phyloP scores from a whole-genome alignment of 2,797 vertebrate genomes.

The Melanotaenia nigrans region DNA sequence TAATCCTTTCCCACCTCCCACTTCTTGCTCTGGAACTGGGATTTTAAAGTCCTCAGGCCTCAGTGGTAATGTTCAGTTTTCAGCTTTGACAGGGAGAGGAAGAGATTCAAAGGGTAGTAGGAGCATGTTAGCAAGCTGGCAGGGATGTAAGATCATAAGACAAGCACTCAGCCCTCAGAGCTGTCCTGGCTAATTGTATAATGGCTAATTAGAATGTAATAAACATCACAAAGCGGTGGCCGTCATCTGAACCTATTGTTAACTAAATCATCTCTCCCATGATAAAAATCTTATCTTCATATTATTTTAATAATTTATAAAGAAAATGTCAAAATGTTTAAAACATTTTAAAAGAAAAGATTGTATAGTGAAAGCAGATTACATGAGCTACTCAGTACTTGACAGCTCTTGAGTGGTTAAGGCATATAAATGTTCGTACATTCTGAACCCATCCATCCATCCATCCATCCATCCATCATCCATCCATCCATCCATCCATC shows the following conservation, averaged over 20 bases:
- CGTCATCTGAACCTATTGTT: background rate
- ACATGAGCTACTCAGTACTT: background rate
- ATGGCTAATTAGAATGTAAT: background rate
- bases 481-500: too few species aligned
- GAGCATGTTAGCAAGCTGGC: conserved; percentile 23
- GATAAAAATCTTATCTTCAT: conserved; percentile 1
- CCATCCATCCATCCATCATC: too few species aligned
- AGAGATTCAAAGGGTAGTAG: conserved; percentile 28
- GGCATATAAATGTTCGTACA: background rate
- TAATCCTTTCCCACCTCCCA: conserved; percentile 64
- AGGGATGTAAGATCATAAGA: conserved; percentile 13
- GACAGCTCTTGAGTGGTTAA: background rate
- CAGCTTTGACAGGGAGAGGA: conserved; percentile 46
- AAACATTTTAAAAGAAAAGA: background rate
- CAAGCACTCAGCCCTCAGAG: conserved; percentile 1
- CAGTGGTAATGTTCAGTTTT: conserved; percentile 61
- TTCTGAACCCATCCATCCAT: background rate
- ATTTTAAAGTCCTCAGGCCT: conserved; percentile 71
- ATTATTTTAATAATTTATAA: background rate
- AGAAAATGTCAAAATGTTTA: background rate
- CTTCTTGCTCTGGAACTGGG: conserved; percentile 62
- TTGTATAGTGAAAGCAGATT: background rate
- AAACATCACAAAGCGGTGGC: background rate
- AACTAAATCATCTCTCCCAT: background rate
- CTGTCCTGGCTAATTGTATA: background rate